Percentiles rank a stretch among this genome's conserved stretches.
Conservation (phyloP, 2,113 vertebrate species). For the Microcebus lehilahytsara region DNA sequence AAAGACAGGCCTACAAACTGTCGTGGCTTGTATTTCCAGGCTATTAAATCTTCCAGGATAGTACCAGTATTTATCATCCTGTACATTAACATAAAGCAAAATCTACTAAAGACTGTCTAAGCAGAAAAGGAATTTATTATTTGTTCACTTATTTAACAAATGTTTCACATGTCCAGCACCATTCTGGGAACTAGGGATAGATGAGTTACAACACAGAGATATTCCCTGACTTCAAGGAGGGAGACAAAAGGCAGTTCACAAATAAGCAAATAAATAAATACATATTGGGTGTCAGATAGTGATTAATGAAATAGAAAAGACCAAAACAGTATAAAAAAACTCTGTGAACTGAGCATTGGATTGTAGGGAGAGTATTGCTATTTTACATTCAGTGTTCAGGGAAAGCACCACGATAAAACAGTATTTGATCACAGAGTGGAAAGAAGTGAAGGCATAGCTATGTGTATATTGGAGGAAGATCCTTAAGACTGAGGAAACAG, state of each 20-base stretch:
- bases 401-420: neutral
- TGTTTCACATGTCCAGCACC: neutral
- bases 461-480: neutral
- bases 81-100: neutral
- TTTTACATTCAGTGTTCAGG: neutral
- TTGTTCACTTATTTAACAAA: slow-evolving; percentile 6
- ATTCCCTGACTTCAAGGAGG: neutral
- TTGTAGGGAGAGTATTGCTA: neutral
- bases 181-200: neutral
- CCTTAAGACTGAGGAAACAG: neutral
- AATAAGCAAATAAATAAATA: neutral
- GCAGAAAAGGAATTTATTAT: neutral
- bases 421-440: neutral
- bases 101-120: neutral
- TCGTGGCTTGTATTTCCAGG: neutral
- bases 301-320: neutral
- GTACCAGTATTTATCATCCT: too few species aligned
- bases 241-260: neutral
- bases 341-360: neutral
- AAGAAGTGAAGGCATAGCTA: neutral
- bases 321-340: neutral
- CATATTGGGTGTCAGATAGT: neutral
- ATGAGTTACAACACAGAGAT: neutral
- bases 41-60: neutral
- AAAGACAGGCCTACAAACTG: neutral